A percentile compares a stretch with the other conserved stretches of the same genome.
These are phyloP conservation scores for Polyommatus icarus DNA, from an alignment of 2,888 invertebrate genomes.

Conservation along the genomic window DNA sequence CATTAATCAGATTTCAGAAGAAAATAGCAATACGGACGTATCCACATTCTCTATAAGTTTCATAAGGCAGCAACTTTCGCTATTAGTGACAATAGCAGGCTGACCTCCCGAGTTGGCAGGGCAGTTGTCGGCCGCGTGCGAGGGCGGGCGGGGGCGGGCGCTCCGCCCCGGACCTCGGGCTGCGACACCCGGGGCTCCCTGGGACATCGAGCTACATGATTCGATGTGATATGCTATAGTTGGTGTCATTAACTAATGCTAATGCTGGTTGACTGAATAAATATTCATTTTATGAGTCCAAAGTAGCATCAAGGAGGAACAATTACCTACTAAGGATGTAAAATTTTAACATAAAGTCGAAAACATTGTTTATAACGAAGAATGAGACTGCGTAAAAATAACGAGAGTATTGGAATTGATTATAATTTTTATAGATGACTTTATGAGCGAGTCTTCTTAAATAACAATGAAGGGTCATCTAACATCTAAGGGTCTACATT, in stretches of 20 bases:
- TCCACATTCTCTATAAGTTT: background rate
- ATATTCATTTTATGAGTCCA: too few species aligned
- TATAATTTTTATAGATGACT: too few species aligned
- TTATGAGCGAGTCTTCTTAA: background rate
- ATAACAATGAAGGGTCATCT: slow-evolving; percentile 5
- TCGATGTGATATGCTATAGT: slow-evolving; percentile 15
- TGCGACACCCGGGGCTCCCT: slow-evolving; percentile 58
- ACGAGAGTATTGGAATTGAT: background rate
- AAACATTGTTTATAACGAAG: background rate
- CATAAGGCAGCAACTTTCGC: slow-evolving; percentile 22
- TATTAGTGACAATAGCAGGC: slow-evolving; percentile 39
- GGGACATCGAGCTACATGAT: slow-evolving; percentile 35
- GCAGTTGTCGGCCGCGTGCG: slow-evolving; percentile 32
- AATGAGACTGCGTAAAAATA: background rate
- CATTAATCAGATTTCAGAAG: background rate
- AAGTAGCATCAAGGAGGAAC: too few species aligned
- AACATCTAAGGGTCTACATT: background rate
- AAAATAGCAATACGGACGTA: background rate
- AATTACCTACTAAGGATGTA: too few species aligned
- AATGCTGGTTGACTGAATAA: background rate
- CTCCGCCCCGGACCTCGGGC: slow-evolving; percentile 60
- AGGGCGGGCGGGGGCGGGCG: slow-evolving; percentile 46
- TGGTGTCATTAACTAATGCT: background rate
- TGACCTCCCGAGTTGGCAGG: slow-evolving; percentile 35
- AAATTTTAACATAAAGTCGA: too few species aligned